Evolutionary conservation across 2,888 invertebrate species (phyloP).

Genomic region (Lithosia quadra): DNA sequence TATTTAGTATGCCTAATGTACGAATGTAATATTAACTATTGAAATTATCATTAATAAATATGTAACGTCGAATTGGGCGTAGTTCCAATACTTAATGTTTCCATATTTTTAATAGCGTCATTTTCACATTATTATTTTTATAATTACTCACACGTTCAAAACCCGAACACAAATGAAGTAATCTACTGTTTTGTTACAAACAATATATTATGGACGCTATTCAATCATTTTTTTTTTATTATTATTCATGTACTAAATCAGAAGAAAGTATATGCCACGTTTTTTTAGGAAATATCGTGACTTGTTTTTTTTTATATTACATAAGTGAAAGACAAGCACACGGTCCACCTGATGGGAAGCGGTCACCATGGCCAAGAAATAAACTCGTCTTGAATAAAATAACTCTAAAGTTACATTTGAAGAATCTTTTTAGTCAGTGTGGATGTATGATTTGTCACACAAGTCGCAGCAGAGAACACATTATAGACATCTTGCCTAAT

Average conservation of each 20-base stretch:
- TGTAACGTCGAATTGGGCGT: conserved; percentile 25
- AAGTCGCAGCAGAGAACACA: neutral
- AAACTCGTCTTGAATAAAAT: conserved; percentile 6
- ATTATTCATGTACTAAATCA: conserved; percentile 6
- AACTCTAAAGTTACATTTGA: conserved; percentile 8
- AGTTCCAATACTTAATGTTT: conserved; percentile 44
- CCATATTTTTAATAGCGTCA: conserved; percentile 39
- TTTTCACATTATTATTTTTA: conserved; percentile 33
- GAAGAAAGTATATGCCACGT: neutral
- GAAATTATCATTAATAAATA: conserved; percentile 49
- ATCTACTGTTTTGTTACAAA: conserved; percentile 57
- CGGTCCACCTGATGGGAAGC: too few relatives aligned
- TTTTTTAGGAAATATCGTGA: too few relatives aligned
- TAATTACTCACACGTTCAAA: conserved; percentile 50
- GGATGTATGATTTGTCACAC: neutral
- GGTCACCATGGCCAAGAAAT: too few relatives aligned
- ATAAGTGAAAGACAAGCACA: too few relatives aligned
- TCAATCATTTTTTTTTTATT: too few relatives aligned
- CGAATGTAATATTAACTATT: conserved; percentile 30
- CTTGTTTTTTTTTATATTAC: too few relatives aligned
- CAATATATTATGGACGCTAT: conserved; percentile 23
- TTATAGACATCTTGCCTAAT: too few relatives aligned
- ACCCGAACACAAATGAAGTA: conserved; percentile 52
- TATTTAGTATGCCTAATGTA: conserved; percentile 14
- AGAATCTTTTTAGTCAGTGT: conserved; percentile 2